Base-by-base conservation (phyloP, 2,797 vertebrate genomes). In the Hippoglossus hippoglossus region DNA sequence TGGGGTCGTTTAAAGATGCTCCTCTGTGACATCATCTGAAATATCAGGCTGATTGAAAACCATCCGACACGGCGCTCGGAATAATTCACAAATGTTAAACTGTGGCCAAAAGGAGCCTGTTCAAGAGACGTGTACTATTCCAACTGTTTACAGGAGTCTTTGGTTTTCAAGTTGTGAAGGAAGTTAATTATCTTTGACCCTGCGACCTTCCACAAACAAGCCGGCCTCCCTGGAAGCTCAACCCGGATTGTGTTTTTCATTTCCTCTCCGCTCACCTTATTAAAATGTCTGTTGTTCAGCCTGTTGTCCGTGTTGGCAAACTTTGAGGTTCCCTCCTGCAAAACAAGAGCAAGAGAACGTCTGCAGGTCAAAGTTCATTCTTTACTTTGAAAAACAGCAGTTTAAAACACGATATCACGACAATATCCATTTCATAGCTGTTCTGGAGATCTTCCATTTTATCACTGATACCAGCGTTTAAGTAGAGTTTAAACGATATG, bases 281-380 rank as follows among this genome's bases (percentile, higher is more conserved):
- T 88, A 7, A 87, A 26, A 49, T 90, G 92, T 71, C 87, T 93
- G 82, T 89, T 85, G 87, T 93, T 94, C 52, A 87, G 84, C 70
- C 88, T 92, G 77, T 83, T 83, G 82, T 94, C 90, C 1, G 86
- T 63, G 79, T 94, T 94, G 15, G 91, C 87, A 22, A 88, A 93
- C 87, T 94, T 94, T 2, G 94, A 92, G 1, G 92, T 91, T 2
- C 93, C 92, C 75, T 96, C 95, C 95, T 96, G 88, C 44, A 84
- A 86, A 53, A 89, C 34, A 82, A 63, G 77, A 67, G 7, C 3
- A 18, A 63, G 12, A 8, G 12, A 52, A 19, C 39, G 3, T 36
- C 26, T 0, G 46, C 46, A 12, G 16, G 46, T 47, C 46, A 49
- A 5, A 21, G 11, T 34, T 70, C 7, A 56, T n/a, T 47, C 3